Base-by-base conservation (phyloP, 2,888 invertebrate species). In the Trissolcus brochymenae region DNA sequence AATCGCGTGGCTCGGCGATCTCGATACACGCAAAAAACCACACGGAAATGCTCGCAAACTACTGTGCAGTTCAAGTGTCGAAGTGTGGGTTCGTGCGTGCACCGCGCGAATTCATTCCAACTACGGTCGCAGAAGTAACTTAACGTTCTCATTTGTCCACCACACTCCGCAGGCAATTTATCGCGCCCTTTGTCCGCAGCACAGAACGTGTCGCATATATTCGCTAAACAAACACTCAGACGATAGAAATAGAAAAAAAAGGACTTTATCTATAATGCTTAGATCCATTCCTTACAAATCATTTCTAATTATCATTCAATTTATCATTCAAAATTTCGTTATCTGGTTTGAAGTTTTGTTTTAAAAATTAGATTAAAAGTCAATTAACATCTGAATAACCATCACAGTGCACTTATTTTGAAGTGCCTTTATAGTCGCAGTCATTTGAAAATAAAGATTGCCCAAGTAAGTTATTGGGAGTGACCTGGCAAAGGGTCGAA, bases 71-170 rank as follows among this genome's bases (percentile, higher is more conserved):
- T 59, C 43, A 67, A 25, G 25, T 35, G 19, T 49, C 17, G 3
- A 17, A 4, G 43, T 53, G 19, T 21, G 41, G 53, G 66, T 66
- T 17, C 51, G 59, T 51, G 53, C 61, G 74, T 56, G 64, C 49
- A 14, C 19, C n/a, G 53, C 57, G 71, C 62, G 56, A 74, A 79
- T 72, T 68, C 83, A 72, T 78, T 75, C 83, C 83, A 82, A 81
- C 79, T 40, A 35, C 35, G 79, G 79, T 84, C 85, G 85, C 85
- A 84, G 86, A 85, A 85, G 85, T 83, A 84, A 87, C 86, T 87
- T 86, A 87, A 87, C 87, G 86, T 85, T 82, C 82, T 85, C 84
- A 87, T 88, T 88, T 87, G 87, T 87, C 87, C 85, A 82, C 82
- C 76, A 82, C 82, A 82, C 83, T 82, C 85, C 84, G 86, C 87